phyloP scores from a whole-genome alignment of 2,113 vertebrate genomes.

The Picathartes gymnocephalus region DNA sequence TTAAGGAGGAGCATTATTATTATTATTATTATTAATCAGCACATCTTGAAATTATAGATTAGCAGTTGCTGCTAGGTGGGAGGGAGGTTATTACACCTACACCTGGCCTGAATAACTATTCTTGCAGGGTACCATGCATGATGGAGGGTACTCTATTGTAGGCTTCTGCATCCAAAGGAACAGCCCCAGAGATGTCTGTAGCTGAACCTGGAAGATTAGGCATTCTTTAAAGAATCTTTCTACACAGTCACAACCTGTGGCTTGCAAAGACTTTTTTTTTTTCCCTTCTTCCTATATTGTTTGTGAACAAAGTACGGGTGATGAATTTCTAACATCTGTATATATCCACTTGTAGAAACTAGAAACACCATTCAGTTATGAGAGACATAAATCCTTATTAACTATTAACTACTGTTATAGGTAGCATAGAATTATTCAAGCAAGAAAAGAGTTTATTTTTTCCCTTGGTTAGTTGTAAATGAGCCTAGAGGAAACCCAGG shows the following conservation, averaged over 20 bases:
- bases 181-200: background rate
- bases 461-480: constrained; percentile 42
- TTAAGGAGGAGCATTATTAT: background rate
- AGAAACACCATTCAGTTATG: constrained; percentile 13
- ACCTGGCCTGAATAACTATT: background rate
- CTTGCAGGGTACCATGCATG: background rate
- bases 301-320: background rate
- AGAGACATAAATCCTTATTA: constrained; percentile 51
- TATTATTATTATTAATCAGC: background rate
- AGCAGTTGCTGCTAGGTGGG: background rate
- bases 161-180: background rate
- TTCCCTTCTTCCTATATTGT: background rate
- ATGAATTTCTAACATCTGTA: background rate
- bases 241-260: background rate
- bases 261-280: background rate
- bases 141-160: background rate
- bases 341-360: background rate
- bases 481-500: constrained; percentile 59
- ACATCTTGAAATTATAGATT: background rate
- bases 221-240: background rate
- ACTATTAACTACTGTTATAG: constrained; percentile 41
- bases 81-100: background rate
- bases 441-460: constrained; percentile 52
- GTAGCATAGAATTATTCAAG: constrained; percentile 34
- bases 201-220: background rate